Conservation (phyloP, 2,113 vertebrate species). For the Triplophysa dalaica region DNA sequence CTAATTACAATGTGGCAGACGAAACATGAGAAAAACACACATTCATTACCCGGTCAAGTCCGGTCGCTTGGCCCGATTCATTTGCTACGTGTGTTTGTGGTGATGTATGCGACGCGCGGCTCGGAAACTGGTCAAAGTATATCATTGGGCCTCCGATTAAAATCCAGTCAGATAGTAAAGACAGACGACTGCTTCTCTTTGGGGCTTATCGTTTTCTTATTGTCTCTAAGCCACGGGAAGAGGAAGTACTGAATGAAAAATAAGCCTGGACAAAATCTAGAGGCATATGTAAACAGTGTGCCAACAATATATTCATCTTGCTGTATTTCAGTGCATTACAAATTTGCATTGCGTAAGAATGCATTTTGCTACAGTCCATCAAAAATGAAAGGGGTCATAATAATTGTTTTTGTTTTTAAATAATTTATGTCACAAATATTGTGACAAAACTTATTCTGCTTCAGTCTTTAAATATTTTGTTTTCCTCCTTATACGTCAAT, state of each 20-base stretch:
- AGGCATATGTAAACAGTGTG: not conserved
- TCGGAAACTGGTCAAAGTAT: constrained; percentile 48
- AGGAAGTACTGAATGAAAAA: constrained; percentile 26
- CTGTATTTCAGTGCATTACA: not conserved
- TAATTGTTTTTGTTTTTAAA: no score
- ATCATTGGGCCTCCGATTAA: constrained; percentile 37
- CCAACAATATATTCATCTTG: constrained; percentile 25
- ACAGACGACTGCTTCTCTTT: constrained; percentile 14
- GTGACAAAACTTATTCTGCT: no score
- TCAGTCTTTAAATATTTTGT: no score
- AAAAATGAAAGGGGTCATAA: not conserved
- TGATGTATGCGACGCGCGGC: constrained; percentile 63
- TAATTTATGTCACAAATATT: no score
- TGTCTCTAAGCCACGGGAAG: constrained; percentile 27
- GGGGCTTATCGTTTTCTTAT: constrained; percentile 53
- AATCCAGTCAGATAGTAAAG: constrained; percentile 21
- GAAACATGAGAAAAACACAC: constrained; percentile 53
- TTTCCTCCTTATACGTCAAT: no score
- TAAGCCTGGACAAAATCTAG: constrained; percentile 14
- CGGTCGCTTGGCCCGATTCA: constrained; percentile 67
- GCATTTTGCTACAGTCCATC: not conserved
- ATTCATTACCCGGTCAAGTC: constrained; percentile 65
- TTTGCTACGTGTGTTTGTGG: constrained; percentile 65
- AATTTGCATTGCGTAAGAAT: not conserved
- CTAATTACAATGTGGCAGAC: constrained; percentile 64